Base-by-base conservation (phyloP, 2,888 invertebrate genomes). In the Petrolisthes cinctipes region DNA sequence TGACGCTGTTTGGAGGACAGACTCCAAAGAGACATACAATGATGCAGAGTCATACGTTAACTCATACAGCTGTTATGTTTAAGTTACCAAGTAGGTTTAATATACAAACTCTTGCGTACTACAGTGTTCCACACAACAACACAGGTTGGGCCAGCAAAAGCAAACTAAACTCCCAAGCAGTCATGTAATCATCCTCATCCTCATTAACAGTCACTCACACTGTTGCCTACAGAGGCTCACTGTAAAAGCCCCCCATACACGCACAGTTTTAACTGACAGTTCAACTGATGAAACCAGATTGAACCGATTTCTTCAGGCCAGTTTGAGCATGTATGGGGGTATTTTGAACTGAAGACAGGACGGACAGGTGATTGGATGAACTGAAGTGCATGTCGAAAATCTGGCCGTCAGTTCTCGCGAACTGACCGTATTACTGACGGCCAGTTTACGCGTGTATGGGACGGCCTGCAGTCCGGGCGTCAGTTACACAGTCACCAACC, bases 311-410 rank as follows among this genome's bases (percentile, higher is more conserved):
- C 66, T 11, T 66, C 66, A 66, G 11, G 66, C 66, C 66, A 37
- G 37, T 37, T 37, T 37, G 37, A 37, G 37, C 37, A 2, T 37
- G 37, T 37, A 37, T 37, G 37, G 73, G 73, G 73, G 20, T 73
- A n/a, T 73, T 73, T 73, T 73, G 73, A 73, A 73, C 73, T 73
- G 73, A 73, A 73, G 73, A 23, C n/a, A 73, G 73, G 73, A n/a
- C 73, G 20, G 73, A 73, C n/a, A 73, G 73, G 20, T n/a, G 20
- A 73, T 73, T 23, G 73, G 73, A 73, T 73, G n/a, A 73, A 73
- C 20, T 73, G 20, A 73, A 73, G 73, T 23, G 20, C 73, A 73
- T 73, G 73, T 73, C 73, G 17, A 66, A 73, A 73, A 73, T 17
- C 73, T 73, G 73, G n/a, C 73, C 9, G 20, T 73, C 73, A 73